Evolutionary conservation across 2,113 vertebrate species (phyloP).

Genomic region (Dasyornis broadbenti): DNA sequence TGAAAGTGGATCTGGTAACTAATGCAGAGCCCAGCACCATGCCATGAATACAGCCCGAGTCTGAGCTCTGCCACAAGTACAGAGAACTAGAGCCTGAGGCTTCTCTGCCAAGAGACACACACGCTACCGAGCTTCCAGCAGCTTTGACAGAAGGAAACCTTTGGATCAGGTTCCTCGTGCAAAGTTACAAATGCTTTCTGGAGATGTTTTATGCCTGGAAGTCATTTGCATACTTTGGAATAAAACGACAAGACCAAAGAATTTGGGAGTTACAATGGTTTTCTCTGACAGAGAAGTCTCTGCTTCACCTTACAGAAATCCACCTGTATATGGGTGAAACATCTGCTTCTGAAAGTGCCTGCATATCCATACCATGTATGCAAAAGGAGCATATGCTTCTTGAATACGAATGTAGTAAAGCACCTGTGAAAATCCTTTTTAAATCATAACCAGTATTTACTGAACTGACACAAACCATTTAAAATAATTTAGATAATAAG

Average conservation of each 20-base stretch:
- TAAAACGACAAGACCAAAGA: background rate
- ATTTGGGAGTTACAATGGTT: background rate
- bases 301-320: background rate
- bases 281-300: background rate
- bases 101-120: background rate
- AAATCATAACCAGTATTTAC: background rate
- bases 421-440: background rate
- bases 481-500: slow-evolving; percentile 28
- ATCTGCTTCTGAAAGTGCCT: slow-evolving; percentile 3
- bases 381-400: background rate
- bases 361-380: background rate
- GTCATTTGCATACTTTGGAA: background rate
- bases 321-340: background rate
- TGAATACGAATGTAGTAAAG: background rate
- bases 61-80: accelerated
- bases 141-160: background rate
- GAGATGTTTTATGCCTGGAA: background rate
- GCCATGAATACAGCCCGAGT: accelerated
- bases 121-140: background rate
- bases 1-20: too few relatives aligned
- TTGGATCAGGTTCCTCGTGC: background rate
- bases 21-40: accelerated
- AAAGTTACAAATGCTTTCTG: background rate
- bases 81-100: background rate
- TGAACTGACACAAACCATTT: background rate